Evolutionary conservation across 2,113 vertebrate genomes (phyloP).

Genomic region (Erinaceus europaeus): DNA sequence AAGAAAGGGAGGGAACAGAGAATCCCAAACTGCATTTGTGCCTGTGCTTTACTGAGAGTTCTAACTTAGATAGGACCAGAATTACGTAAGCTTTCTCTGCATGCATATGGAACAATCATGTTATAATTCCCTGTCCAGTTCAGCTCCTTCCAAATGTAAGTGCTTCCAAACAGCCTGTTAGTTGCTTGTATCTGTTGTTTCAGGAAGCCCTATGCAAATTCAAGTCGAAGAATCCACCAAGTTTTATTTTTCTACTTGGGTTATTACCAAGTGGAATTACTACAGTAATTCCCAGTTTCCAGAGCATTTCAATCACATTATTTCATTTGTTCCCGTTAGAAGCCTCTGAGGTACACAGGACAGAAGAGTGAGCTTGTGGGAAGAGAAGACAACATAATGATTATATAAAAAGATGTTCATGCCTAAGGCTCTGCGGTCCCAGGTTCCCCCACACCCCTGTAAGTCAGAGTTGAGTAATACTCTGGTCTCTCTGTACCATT

Average conservation of each 20-base stretch:
- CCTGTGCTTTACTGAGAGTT: background rate
- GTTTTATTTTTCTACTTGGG: constrained; percentile 42
- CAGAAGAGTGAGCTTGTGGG: background rate
- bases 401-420: no score
- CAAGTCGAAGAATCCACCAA: constrained; percentile 44
- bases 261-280: constrained; percentile 40
- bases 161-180: background rate
- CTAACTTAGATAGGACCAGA: background rate
- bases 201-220: no score
- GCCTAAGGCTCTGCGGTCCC: no score
- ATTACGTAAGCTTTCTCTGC: background rate
- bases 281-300: constrained; percentile 18
- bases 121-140: background rate
- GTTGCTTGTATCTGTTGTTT: background rate
- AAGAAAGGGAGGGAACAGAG: background rate
- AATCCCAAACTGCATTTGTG: background rate
- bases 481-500: no score
- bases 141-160: constrained; percentile 3
- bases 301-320: constrained; percentile 35
- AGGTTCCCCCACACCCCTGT: no score
- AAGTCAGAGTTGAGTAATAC: no score
- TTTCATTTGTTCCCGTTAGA: constrained; percentile 19
- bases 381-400: no score
- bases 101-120: background rate
- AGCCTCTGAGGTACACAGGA: background rate